Evolutionary conservation across 2,888 invertebrate genomes (phyloP).

Genomic region (Lamellibrachia columna): DNA sequence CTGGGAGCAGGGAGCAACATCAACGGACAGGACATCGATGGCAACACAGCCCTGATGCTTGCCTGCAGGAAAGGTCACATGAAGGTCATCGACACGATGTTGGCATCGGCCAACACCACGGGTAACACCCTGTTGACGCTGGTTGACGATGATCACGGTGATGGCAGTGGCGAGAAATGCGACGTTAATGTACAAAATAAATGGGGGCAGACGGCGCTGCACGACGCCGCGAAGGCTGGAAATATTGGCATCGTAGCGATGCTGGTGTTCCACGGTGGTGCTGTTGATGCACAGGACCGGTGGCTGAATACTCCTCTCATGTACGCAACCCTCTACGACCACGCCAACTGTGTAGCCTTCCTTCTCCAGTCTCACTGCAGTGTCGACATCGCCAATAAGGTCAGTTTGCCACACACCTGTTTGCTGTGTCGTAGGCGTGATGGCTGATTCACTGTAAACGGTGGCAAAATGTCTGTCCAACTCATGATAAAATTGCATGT

Average conservation of each 20-base stretch:
- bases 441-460: no score
- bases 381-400: constrained; percentile 26
- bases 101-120: not conserved
- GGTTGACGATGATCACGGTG: not conserved
- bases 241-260: constrained; percentile 21
- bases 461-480: no score
- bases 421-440: no score
- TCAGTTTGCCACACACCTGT: no score
- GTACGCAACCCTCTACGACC: constrained; percentile 34
- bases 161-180: constrained; percentile 8
- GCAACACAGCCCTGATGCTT: constrained; percentile 29
- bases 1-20: not conserved
- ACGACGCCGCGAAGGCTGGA: constrained; percentile 29
- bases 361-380: constrained; percentile 28
- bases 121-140: not conserved
- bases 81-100: constrained; percentile 25
- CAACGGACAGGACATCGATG: constrained; percentile 27
- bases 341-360: constrained; percentile 27
- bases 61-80: constrained; percentile 26
- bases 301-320: constrained; percentile 35
- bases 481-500: no score
- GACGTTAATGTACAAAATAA: constrained; percentile 27
- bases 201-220: constrained; percentile 31
- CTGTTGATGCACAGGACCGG: constrained; percentile 27
- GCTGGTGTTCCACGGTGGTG: constrained; percentile 29